Base-by-base conservation (phyloP, 1,140 invertebrate genomes). In the Drosophila insularis region DNA sequence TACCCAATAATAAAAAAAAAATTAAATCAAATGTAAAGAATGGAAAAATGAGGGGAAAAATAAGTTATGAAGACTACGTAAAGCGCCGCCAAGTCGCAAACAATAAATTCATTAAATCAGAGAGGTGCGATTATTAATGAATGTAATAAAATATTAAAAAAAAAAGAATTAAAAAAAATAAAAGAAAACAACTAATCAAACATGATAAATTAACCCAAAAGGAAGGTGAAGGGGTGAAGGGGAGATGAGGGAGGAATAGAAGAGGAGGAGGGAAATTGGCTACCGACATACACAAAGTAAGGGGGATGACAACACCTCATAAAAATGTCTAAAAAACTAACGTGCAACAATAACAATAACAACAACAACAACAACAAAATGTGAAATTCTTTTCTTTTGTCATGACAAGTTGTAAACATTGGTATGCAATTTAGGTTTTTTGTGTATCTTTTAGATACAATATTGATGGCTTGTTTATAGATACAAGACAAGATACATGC, bases 371-470 rank as follows among this genome's bases (percentile, higher is more conserved):
- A 46, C 14, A 63, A 71, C 58, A 71, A 72, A 76, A 75, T 75
- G 68, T 69, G 59, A 37, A 62, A 21, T 37, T 43, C 56, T 43
- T 76, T 54, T 69, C 58, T 60, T 40, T 65, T 61, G 74, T 77
- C 68, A 32, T 71, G 82, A 87, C 82, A 87, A 69, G 68, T 68
- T 89, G 82, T 82, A 87, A 87, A 87, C 82, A 89, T 71, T 89
- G 84, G 73, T 80, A 89, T 89, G 84, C 84, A 89, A 89, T 89
- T 89, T 89, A 73, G 77, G 77, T 84, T 71, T 60, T 74, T 63
- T 78, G 56, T 54, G 77, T 86, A 86, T 86, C 82, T 87, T 54
- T 72, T 78, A 86, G 78, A 82, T 87, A 86, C 81, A 78, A 86
- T 86, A 86, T 86, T 86, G 81, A 86, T 81, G 76, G 81, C 50